Conservation (phyloP, 2,113 vertebrate genomes). For the Mionectes macconnelli region DNA sequence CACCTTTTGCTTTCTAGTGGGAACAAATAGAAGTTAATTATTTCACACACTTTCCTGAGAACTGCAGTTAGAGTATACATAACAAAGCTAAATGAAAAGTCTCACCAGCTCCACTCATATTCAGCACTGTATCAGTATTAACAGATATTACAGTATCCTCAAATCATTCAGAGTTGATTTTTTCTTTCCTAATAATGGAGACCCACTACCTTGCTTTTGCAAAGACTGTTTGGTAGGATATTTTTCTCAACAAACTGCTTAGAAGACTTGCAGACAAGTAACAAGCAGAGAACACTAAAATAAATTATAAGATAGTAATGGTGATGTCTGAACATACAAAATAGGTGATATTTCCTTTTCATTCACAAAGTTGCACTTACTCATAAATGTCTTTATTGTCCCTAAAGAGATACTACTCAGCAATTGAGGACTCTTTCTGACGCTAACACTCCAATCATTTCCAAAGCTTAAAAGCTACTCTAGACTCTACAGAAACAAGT, state of each 20-base stretch:
- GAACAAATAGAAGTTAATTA: not conserved
- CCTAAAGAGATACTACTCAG: not conserved
- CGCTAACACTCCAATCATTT: not conserved
- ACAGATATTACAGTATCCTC: not conserved
- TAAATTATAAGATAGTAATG: not conserved
- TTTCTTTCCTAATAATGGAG: not conserved
- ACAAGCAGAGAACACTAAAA: not conserved
- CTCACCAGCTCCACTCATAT: not conserved
- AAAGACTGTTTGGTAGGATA: not conserved
- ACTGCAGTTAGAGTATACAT: not conserved
- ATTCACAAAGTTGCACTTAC: not conserved
- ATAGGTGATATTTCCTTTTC: not conserved
- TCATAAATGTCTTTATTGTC: not conserved
- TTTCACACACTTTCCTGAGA: not conserved
- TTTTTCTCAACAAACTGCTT: not conserved
- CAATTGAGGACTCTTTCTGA: not conserved
- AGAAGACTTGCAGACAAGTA: not conserved
- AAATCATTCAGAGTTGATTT: not conserved
- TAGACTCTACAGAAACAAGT: not conserved
- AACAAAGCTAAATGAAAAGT: not conserved
- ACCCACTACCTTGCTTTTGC: not conserved
- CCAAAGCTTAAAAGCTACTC: not conserved
- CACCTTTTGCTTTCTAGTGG: not conserved
- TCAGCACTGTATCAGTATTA: accelerated
- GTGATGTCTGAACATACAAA: not conserved